Conservation (phyloP, 2,797 vertebrate genomes). For the Rachycentron canadum region DNA sequence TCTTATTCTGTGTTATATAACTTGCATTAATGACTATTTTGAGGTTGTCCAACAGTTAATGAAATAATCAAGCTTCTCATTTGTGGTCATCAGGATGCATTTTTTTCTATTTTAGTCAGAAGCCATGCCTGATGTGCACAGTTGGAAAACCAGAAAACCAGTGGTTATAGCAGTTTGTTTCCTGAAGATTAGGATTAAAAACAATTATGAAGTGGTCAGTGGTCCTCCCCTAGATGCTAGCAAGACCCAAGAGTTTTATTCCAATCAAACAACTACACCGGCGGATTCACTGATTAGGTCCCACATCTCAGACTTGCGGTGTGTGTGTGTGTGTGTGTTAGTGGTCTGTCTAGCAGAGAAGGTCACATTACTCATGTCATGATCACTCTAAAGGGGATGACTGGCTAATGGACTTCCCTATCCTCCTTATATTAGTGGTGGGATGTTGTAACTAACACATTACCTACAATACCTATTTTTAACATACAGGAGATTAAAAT, state of each 20-base stretch:
- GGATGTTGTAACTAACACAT: not conserved
- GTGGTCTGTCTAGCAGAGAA: conserved; percentile 29
- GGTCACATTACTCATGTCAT: conserved; percentile 58
- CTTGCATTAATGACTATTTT: conserved; percentile 10
- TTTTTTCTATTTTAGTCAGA: conserved; percentile 11
- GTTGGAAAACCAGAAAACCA: conserved; percentile 4
- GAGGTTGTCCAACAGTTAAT: not conserved
- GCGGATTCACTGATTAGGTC: conserved; percentile 59
- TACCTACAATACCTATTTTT: not conserved
- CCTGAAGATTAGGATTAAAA: conserved; percentile 3
- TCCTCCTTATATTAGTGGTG: not conserved
- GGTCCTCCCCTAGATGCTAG: not conserved
- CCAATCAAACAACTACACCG: conserved; percentile 29
- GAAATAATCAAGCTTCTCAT: not conserved
- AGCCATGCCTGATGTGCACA: not conserved
- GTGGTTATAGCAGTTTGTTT: not conserved
- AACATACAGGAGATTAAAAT: not conserved
- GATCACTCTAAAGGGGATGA: conserved; percentile 35
- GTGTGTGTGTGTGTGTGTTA: conserved; percentile 13
- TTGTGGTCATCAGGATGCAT: conserved; percentile 19
- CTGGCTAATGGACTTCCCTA: conserved; percentile 18
- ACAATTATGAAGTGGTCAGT: not conserved
- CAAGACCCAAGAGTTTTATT: conserved; percentile 30
- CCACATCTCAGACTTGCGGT: conserved; percentile 32
- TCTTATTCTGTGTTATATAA: conserved; percentile 13